Evolutionary conservation across 2,113 vertebrate genomes (phyloP).

Genomic region (Gavia stellata): DNA sequence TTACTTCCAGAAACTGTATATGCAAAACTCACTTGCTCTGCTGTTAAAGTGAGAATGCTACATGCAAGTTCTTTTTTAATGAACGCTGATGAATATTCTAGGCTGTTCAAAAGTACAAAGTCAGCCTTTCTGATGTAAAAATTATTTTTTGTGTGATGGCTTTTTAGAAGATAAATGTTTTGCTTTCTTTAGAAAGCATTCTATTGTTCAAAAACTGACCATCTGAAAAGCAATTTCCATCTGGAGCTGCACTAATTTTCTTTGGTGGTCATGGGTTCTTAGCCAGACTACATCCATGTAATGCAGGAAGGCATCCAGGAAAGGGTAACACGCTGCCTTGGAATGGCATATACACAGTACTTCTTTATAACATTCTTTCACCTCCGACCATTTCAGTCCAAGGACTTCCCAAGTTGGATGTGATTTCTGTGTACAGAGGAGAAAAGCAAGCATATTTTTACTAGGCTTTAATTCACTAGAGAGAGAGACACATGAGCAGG

Average conservation of each 20-base stretch:
- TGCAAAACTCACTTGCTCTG: neutral
- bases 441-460: neutral
- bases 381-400: neutral
- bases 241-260: neutral
- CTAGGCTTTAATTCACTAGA: neutral
- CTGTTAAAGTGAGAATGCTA: neutral
- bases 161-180: neutral
- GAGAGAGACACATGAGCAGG: neutral
- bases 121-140: neutral
- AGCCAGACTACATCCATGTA: neutral
- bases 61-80: rapidly evolving
- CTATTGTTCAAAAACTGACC: neutral
- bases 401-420: neutral
- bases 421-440: neutral
- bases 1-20: neutral
- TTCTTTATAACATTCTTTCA: neutral
- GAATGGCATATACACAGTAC: neutral
- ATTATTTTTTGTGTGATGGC: neutral
- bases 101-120: neutral
- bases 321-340: neutral
- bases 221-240: neutral
- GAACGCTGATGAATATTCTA: rapidly evolving
- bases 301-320: neutral
- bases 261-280: neutral
- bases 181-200: neutral